Evolutionary conservation across 2,113 vertebrate genomes (phyloP).

Genomic region (Brienomyrus longianalis): DNA sequence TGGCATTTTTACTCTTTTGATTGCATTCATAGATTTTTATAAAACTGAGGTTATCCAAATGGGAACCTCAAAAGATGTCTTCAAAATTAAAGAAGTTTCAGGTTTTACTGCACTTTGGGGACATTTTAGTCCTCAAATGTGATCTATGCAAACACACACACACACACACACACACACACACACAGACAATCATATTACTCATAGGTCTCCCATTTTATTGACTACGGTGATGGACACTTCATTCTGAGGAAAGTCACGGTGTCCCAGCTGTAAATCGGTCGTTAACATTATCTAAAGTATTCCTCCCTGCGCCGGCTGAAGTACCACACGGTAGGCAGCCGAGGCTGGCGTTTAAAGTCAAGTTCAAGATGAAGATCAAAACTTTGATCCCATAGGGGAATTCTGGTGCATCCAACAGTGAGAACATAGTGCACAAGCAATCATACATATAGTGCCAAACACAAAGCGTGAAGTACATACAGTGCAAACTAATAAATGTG

Average conservation of each 20-base stretch:
- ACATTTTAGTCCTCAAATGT: no score
- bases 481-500: not conserved
- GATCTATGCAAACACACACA: no score
- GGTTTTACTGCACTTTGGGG: no score
- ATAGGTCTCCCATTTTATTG: not conserved
- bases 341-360: not conserved
- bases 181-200: no score
- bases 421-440: not conserved
- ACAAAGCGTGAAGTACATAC: not conserved
- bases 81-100: no score
- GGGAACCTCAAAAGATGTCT: no score
- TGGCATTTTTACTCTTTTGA: no score
- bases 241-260: not conserved
- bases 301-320: slow-evolving; percentile 79
- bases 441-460: not conserved
- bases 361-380: not conserved
- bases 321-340: slow-evolving; percentile 80
- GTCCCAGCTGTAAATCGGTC: not conserved
- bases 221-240: not conserved
- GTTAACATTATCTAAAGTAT: not conserved
- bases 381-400: not conserved
- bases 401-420: not conserved
- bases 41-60: no score
- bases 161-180: no score
- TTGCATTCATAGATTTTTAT: no score